phyloP scores from a whole-genome alignment of 2,888 invertebrate genomes.

The Pheosia gnoma region DNA sequence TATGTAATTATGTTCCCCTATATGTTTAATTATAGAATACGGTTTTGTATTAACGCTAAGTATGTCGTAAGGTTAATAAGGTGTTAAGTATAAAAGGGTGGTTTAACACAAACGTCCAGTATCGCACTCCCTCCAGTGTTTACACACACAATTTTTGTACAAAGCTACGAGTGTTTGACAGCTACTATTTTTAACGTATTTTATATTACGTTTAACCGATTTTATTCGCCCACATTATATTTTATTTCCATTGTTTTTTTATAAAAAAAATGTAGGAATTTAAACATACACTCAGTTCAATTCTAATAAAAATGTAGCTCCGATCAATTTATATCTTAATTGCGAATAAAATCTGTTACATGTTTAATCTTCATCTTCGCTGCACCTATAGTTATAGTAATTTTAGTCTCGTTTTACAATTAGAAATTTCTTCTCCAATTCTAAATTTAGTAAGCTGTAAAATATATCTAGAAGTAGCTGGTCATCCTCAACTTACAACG shows the following conservation, averaged over 20 bases:
- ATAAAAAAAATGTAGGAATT: too few species aligned
- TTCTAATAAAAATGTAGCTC: not conserved
- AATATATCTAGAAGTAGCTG: not conserved
- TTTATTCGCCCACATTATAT: constrained; percentile 28
- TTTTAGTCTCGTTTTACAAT: not conserved
- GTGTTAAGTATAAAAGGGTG: constrained; percentile 63
- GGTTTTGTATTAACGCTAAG: constrained; percentile 16
- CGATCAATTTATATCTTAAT: not conserved
- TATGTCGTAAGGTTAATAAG: constrained; percentile 40
- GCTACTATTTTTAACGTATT: constrained; percentile 60
- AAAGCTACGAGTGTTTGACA: constrained; percentile 70
- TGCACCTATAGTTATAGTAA: not conserved
- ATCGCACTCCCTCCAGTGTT: constrained; percentile 84
- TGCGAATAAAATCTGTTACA: constrained; percentile 35
- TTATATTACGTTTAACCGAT: constrained; percentile 43
- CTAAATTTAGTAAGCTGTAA: not conserved
- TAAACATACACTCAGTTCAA: too few species aligned
- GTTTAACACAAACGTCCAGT: constrained; percentile 78
- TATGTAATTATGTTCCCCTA: constrained; percentile 16
- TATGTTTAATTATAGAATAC: constrained; percentile 31
- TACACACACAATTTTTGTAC: constrained; percentile 79
- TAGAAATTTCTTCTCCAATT: not conserved
- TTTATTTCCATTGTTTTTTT: too few species aligned
- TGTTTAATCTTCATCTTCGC: constrained; percentile 18
- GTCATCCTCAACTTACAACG: not conserved